Evolutionary conservation across 2,888 invertebrate species (phyloP).

Genomic region (Quadroppia sp.): DNA sequence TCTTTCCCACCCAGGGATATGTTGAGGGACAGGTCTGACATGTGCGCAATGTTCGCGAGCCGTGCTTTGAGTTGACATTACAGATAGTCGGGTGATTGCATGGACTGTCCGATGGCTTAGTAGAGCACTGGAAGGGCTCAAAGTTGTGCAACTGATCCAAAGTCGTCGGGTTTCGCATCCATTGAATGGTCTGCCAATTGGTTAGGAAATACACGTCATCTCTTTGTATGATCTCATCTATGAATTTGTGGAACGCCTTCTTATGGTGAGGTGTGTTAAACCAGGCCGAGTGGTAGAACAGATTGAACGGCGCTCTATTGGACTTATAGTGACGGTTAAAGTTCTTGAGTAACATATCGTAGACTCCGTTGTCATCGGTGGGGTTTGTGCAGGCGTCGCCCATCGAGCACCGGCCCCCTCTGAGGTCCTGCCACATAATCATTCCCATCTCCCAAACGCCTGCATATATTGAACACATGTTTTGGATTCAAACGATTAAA

Average conservation of each 20-base stretch:
- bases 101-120: constrained; percentile 74
- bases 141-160: constrained; percentile 73
- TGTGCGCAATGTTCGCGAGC: constrained; percentile 77
- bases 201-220: constrained; percentile 85
- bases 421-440: constrained; percentile 94
- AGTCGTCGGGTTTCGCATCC: constrained; percentile 89
- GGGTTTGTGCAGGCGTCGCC: constrained; percentile 91
- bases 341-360: constrained; percentile 89
- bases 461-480: too few relatives aligned
- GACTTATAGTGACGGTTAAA: constrained; percentile 90
- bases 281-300: constrained; percentile 93
- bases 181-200: constrained; percentile 89
- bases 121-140: constrained; percentile 82
- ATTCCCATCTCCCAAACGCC: constrained; percentile 61
- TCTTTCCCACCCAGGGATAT: constrained; percentile 81
- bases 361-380: constrained; percentile 77
- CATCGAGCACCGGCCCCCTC: constrained; percentile 87
- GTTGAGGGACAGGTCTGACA: constrained; percentile 84
- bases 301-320: constrained; percentile 85
- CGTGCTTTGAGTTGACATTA: constrained; percentile 70
- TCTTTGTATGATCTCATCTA: constrained; percentile 60
- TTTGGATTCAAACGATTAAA: too few relatives aligned
- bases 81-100: constrained; percentile 90
- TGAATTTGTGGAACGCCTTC: constrained; percentile 85
- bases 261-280: constrained; percentile 91